Evolutionary conservation across 2,113 vertebrate genomes (phyloP).

Genomic region (Ophthalmolycus amberensis): DNA sequence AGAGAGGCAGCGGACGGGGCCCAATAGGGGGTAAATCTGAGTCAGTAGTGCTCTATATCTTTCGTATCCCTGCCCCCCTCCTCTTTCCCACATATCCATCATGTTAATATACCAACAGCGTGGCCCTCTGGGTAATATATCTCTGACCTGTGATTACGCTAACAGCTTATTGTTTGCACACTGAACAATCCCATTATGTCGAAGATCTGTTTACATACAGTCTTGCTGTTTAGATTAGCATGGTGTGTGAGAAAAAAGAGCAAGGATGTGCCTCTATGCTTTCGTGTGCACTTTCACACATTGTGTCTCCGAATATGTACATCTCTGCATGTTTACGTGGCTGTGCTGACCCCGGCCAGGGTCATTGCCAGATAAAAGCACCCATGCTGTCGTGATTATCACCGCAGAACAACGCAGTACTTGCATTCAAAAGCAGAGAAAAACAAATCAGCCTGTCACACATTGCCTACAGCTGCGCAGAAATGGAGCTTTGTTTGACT

Average conservation of each 20-base stretch:
- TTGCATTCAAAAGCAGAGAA: constrained; percentile 17
- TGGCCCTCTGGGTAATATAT: constrained; percentile 78
- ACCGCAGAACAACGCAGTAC: constrained; percentile 12
- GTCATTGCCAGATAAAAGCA: constrained; percentile 39
- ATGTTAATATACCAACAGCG: constrained; percentile 80
- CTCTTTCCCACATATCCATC: constrained; percentile 80
- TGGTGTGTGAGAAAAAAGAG: constrained; percentile 16
- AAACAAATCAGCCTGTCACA: constrained; percentile 49
- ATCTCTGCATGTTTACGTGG: constrained; percentile 25
- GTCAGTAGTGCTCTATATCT: constrained; percentile 75
- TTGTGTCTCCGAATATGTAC: constrained; percentile 20
- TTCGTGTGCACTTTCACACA: constrained; percentile 35
- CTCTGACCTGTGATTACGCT: constrained; percentile 84
- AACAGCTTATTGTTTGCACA: constrained; percentile 86
- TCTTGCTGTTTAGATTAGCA: constrained; percentile 78
- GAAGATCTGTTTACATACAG: constrained; percentile 82
- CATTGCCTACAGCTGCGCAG: constrained; percentile 25
- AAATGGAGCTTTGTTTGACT: constrained; percentile 55
- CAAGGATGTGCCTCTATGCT: constrained; percentile 29
- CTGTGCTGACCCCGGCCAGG: constrained; percentile 26
- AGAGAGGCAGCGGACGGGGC: constrained; percentile 52
- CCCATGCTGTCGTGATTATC: constrained; percentile 12
- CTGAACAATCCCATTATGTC: constrained; percentile 84
- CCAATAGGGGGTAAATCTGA: constrained; percentile 75
- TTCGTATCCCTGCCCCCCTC: constrained; percentile 57